phyloP scores from a whole-genome alignment of 2,888 invertebrate genomes.

The Xestia sexstrigata region DNA sequence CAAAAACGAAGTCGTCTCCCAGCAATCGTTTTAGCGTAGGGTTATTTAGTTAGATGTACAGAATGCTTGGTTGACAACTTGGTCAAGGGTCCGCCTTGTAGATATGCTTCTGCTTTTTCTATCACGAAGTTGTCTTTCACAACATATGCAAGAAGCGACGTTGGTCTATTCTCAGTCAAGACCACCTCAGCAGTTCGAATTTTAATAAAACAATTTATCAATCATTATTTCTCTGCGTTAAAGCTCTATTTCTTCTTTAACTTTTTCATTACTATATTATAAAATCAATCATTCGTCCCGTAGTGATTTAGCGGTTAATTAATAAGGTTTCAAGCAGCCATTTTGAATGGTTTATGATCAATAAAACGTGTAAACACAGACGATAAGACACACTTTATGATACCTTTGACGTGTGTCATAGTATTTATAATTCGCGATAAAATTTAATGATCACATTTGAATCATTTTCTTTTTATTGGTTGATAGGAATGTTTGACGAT shows the following conservation, averaged over 20 bases:
- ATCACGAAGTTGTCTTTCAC: background rate
- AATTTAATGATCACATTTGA: constrained; percentile 54
- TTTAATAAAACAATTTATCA: constrained; percentile 48
- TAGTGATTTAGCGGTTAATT: constrained; percentile 63
- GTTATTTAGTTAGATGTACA: background rate
- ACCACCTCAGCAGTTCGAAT: constrained; percentile 25
- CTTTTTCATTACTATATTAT: constrained; percentile 53
- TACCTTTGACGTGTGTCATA: constrained; percentile 62
- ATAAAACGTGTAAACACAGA: constrained; percentile 66
- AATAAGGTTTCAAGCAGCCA: constrained; percentile 57
- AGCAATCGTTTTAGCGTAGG: background rate
- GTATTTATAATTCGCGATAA: constrained; percentile 60
- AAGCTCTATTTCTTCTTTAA: constrained; percentile 49
- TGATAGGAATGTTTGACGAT: constrained; percentile 22
- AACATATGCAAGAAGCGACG: background rate
- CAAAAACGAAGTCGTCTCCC: background rate
- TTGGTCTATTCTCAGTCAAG: constrained; percentile 20
- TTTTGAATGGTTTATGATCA: constrained; percentile 64
- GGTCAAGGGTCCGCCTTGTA: background rate
- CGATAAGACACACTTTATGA: constrained; percentile 65
- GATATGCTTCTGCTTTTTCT: background rate
- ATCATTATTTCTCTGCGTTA: constrained; percentile 40
- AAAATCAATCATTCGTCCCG: constrained; percentile 58
- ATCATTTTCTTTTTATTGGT: constrained; percentile 47
- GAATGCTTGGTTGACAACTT: background rate